Conservation (phyloP, 2,797 vertebrate species). For the Leptodactylus fallax region DNA sequence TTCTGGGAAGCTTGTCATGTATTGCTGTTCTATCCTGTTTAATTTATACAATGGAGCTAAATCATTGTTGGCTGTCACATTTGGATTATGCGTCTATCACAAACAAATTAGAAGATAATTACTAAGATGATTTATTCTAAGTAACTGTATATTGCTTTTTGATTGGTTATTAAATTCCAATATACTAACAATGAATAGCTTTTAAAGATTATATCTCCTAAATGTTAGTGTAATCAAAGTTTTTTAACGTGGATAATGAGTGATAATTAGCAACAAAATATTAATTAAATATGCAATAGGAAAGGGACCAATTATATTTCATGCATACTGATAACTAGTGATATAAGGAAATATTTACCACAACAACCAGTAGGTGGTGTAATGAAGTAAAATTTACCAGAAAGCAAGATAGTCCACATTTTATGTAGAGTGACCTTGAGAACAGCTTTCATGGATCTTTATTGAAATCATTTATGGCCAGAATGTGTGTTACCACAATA, state of each 20-base stretch:
- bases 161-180: constrained; percentile 64
- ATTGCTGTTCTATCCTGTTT: constrained; percentile 57
- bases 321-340: constrained; percentile 9
- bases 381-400: too few relatives aligned
- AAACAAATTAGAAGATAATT: constrained; percentile 56
- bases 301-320: constrained; percentile 18
- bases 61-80: constrained; percentile 54
- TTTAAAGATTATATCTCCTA: constrained; percentile 42
- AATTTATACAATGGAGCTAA: constrained; percentile 59
- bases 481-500: too few relatives aligned
- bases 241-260: constrained; percentile 55
- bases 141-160: constrained; percentile 63
- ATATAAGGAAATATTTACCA: not conserved
- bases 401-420: too few relatives aligned
- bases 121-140: constrained; percentile 62
- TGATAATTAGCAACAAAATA: constrained; percentile 57
- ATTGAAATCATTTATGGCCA: not conserved
- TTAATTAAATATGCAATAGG: constrained; percentile 51
- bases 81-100: constrained; percentile 22
- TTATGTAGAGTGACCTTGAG: constrained; percentile 8
- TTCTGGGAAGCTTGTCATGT: constrained; percentile 43
- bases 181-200: constrained; percentile 56
- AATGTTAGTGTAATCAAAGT: constrained; percentile 49
- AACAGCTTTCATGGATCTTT: not conserved
- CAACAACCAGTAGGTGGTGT: not conserved